Percentiles rank a stretch among this genome's conserved stretches.
Evolutionary conservation across 2,888 invertebrate genomes (phyloP).

Genomic region (Drosophila yooni): DNA sequence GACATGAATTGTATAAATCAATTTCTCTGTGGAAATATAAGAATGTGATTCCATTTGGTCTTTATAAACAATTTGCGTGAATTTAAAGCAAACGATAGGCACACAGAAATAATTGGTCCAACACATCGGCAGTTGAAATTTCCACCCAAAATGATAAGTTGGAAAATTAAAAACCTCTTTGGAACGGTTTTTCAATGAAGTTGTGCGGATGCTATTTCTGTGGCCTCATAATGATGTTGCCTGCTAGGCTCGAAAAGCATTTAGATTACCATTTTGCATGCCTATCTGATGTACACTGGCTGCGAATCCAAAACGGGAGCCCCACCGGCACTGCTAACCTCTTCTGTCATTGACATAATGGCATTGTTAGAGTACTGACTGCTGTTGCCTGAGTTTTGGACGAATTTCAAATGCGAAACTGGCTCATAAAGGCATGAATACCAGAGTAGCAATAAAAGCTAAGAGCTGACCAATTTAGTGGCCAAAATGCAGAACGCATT

Average conservation of each 20-base stretch:
- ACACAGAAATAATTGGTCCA: background rate
- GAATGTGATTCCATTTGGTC: constrained; percentile 7
- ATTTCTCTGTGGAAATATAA: constrained; percentile 43
- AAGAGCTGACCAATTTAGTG: constrained; percentile 45
- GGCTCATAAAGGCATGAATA: constrained; percentile 58
- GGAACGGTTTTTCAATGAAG: constrained; percentile 43
- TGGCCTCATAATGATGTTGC: constrained; percentile 46
- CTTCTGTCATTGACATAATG: constrained; percentile 46
- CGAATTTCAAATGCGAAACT: constrained; percentile 56
- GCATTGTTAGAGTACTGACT: constrained; percentile 37
- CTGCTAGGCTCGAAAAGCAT: constrained; percentile 15
- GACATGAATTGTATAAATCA: constrained; percentile 62
- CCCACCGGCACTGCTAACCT: constrained; percentile 25
- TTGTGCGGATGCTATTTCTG: constrained; percentile 13
- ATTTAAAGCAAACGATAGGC: background rate
- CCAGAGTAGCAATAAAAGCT: constrained; percentile 17
- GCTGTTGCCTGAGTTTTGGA: constrained; percentile 18
- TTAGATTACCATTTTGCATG: constrained; percentile 33
- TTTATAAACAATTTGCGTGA: background rate
- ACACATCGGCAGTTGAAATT: constrained; percentile 9
- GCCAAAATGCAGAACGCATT: constrained; percentile 37
- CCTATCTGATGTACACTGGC: constrained; percentile 21
- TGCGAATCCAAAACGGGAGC: constrained; percentile 18
- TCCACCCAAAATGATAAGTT: constrained; percentile 42
- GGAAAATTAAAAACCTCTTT: constrained; percentile 43